A percentile compares a stretch with the other conserved stretches of the same genome.
These are phyloP conservation scores for Euura lappo DNA, from an alignment of 1,140 invertebrate genomes.

Conservation along the genomic window DNA sequence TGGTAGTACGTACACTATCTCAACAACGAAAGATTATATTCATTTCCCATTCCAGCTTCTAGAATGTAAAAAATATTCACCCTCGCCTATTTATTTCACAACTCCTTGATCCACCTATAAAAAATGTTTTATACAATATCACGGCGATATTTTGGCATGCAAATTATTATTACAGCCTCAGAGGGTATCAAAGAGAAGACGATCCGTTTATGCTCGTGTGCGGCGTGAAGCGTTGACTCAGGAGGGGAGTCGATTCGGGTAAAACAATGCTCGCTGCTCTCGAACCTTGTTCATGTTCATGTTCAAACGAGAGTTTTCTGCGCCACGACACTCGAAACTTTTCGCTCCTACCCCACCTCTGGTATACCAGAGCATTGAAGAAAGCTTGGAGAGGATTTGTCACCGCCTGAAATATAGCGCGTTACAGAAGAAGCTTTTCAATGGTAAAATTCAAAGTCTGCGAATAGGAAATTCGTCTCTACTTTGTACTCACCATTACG, in stretches of 20 bases:
- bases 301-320: conserved; percentile 32
- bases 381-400: conserved; percentile 84
- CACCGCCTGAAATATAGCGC: conserved; percentile 66
- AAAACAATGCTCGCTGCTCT: conserved; percentile 5
- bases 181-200: conserved; percentile 43
- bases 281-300: conserved; percentile 18
- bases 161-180: too few species aligned
- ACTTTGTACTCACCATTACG: conserved; percentile 70
- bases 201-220: conserved; percentile 57
- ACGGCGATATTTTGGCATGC: too few species aligned
- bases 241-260: conserved; percentile 49
- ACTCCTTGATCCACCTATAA: too few species aligned
- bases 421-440: conserved; percentile 20
- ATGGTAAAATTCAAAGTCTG: too few species aligned
- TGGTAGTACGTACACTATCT: too few species aligned
- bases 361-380: conserved; percentile 79
- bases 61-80: too few species aligned
- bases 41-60: too few species aligned
- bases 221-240: conserved; percentile 43
- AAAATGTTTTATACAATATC: too few species aligned
- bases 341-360: conserved; percentile 66
- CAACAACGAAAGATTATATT: too few species aligned
- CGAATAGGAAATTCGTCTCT: too few species aligned
- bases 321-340: conserved; percentile 52
- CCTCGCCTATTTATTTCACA: too few species aligned